Base-by-base conservation (phyloP, 2,888 invertebrate genomes). In the Danaus chrysippus region DNA sequence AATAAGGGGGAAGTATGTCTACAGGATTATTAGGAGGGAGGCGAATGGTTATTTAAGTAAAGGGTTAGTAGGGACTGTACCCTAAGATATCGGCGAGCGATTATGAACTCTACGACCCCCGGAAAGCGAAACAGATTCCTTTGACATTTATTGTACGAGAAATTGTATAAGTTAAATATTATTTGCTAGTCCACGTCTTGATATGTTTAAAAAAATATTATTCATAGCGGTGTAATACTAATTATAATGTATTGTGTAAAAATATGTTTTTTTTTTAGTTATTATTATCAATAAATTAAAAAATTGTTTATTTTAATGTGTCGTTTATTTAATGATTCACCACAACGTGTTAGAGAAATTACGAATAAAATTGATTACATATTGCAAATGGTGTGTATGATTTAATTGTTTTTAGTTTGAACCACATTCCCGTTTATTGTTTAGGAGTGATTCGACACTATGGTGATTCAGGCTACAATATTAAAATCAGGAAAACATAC, bases 151-250 rank as follows among this genome's bases (percentile, higher is more conserved):
- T 55, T 66, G 49, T 63, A 62, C 59, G 59, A 56, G 68, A 70
- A 68, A 67, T 81, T 77, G 76, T 86, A 81, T 84, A 81, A 81
- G 81, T 86, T 87, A 81, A 83, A 77, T 85, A 84, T 90, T 86
- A 86, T 89, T 91, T 90, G 90, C 90, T 91, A 91, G 90, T 91
- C 90, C 87, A 84, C 83, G 73, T 83, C 82, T 86, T 85, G 80
- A 84, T 89, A 87, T 88, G 86, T 89, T 87, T 82, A 86, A 87
- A 79, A 67, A 79, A 83, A 87, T 86, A 87, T 86, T 86, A 89
- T 88, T 86, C 86, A 86, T 91, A 91, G 90, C 79, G 78, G 86
- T 89, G 86, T 89, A 90, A 88, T 84, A 91, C 89, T 91, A 91
- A 91, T 88, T 87, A 86, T 87, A 88, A 88, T 87, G 87, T 90